A percentile compares a stretch with the other conserved stretches of the same genome.
Evolutionary conservation across 2,888 invertebrate genomes (phyloP).

Genomic region (Heliconius cydno): DNA sequence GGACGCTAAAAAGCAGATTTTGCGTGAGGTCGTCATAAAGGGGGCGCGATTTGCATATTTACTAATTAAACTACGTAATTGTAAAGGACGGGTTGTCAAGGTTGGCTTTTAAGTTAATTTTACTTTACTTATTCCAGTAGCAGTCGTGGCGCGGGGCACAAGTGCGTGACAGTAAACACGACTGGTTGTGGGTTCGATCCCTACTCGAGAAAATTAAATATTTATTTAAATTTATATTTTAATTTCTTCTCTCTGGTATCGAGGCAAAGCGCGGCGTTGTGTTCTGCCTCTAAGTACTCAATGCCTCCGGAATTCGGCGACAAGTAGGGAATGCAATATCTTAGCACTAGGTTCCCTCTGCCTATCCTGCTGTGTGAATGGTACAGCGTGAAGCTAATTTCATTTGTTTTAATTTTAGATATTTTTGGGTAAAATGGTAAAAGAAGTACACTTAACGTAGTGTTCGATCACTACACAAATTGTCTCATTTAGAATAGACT

Average conservation of each 20-base stretch:
- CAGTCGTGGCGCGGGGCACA: too few relatives aligned
- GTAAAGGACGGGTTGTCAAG: slow-evolving; percentile 26
- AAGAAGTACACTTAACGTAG: background rate
- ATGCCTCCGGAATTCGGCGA: background rate
- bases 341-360: background rate
- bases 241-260: too few relatives aligned
- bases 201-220: too few relatives aligned
- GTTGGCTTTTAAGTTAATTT: background rate
- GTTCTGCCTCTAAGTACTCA: too few relatives aligned
- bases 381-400: background rate
- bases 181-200: too few relatives aligned
- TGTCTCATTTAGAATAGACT: background rate
- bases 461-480: background rate
- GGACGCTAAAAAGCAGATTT: slow-evolving; percentile 30
- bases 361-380: background rate
- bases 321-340: background rate
- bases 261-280: too few relatives aligned
- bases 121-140: background rate
- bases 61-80: slow-evolving; percentile 45
- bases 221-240: too few relatives aligned
- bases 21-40: slow-evolving; percentile 36
- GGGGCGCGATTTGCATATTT: slow-evolving; percentile 47
- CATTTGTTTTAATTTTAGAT: too few relatives aligned
- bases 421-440: too few relatives aligned
- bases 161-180: too few relatives aligned